Conservation (phyloP, 2,888 invertebrate genomes). For the Colostygia pectinataria region DNA sequence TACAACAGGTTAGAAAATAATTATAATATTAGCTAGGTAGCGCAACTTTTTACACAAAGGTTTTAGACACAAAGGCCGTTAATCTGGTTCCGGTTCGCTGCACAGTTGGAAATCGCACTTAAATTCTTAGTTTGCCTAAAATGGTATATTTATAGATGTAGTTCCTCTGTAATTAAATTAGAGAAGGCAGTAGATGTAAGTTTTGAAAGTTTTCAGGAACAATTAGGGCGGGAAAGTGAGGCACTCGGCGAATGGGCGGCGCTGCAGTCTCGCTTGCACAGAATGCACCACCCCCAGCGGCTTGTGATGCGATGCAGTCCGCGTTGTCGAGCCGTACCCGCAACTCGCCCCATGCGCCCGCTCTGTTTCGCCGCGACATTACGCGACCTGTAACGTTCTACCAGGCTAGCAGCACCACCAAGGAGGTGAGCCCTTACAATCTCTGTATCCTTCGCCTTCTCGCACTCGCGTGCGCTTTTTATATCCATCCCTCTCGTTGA, state of each 20-base stretch:
- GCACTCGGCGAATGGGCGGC: slow-evolving; percentile 77
- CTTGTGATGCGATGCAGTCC: slow-evolving; percentile 70
- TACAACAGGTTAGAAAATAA: too few species aligned
- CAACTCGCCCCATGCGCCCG: slow-evolving; percentile 63
- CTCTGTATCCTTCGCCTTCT: slow-evolving; percentile 55
- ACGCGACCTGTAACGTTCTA: slow-evolving; percentile 79
- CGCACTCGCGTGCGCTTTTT: slow-evolving; percentile 48
- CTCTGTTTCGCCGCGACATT: slow-evolving; percentile 54
- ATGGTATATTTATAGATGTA: too few species aligned
- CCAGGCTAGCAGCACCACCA: slow-evolving; percentile 67
- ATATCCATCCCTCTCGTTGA: slow-evolving; percentile 53
- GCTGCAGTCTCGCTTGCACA: slow-evolving; percentile 81
- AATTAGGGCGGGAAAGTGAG: slow-evolving; percentile 81
- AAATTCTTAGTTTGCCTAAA: too few species aligned
- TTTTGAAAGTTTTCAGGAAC: slow-evolving; percentile 59
- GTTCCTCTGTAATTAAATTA: too few species aligned
- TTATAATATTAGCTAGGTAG: too few species aligned
- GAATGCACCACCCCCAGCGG: slow-evolving; percentile 75
- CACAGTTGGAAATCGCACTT: too few species aligned
- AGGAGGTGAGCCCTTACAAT: slow-evolving; percentile 76
- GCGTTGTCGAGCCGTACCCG: slow-evolving; percentile 64
- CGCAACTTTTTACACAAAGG: too few species aligned
- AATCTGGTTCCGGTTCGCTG: too few species aligned
- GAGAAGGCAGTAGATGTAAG: slow-evolving; percentile 46
- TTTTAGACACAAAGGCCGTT: too few species aligned